Conservation (phyloP, 2,888 invertebrate genomes). For the Drosophila neonasuta region DNA sequence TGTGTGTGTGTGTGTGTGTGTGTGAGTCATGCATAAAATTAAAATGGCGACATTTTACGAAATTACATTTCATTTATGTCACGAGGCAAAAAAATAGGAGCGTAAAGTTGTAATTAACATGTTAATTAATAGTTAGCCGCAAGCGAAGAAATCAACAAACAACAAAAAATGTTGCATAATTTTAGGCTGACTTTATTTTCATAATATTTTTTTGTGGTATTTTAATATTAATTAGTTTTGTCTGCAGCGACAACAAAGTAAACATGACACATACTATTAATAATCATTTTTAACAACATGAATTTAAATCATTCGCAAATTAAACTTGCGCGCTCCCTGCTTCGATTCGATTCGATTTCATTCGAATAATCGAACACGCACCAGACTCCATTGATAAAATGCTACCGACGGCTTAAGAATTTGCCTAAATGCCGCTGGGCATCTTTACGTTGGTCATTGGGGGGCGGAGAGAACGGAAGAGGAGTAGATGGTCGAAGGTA, state of each 20-base stretch:
- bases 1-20: slow-evolving; percentile 23
- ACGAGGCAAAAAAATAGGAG: slow-evolving; percentile 25
- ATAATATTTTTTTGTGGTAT: slow-evolving; percentile 43
- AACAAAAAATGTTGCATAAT: slow-evolving; percentile 64
- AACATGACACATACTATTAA: slow-evolving; percentile 30
- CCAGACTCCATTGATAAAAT: slow-evolving; percentile 8
- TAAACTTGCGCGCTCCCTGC: slow-evolving; percentile 2
- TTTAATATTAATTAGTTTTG: slow-evolving; percentile 75
- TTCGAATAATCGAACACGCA: slow-evolving; percentile 22
- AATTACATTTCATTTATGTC: slow-evolving; percentile 72
- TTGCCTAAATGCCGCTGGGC: slow-evolving; percentile 11
- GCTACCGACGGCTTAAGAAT: slow-evolving; percentile 13
- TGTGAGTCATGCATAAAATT: slow-evolving; percentile 65
- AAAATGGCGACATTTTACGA: slow-evolving; percentile 72
- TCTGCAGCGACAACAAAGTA: slow-evolving; percentile 36
- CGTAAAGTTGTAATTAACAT: slow-evolving; percentile 76
- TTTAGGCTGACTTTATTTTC: slow-evolving; percentile 59
- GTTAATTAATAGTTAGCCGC: slow-evolving; percentile 75
- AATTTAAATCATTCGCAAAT: slow-evolving; percentile 48
- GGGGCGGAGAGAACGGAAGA: not conserved
- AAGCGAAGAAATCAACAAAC: slow-evolving; percentile 23
- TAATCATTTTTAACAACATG: slow-evolving; percentile 25
- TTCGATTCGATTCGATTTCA: slow-evolving; percentile 12
- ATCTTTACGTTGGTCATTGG: not conserved
- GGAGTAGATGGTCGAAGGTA: slow-evolving; percentile 16